Evolutionary conservation across 2,888 invertebrate genomes (phyloP).

Genomic region (Ephialtes manifestator): DNA sequence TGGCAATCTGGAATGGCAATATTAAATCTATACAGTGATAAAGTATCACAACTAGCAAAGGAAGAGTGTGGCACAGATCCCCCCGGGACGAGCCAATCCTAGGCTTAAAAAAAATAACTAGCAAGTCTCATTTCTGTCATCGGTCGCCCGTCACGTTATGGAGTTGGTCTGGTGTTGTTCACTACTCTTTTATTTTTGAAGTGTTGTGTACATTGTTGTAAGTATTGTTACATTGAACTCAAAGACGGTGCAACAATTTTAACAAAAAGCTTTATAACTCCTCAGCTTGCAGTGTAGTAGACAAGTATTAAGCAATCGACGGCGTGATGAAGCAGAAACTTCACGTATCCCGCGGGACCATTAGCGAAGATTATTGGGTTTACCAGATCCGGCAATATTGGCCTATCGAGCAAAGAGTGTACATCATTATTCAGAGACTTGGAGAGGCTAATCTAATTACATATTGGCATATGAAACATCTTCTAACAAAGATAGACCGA

Average conservation of each 20-base stretch:
- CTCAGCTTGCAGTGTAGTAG: neutral
- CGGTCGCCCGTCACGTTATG: neutral
- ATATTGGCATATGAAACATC: too few species aligned
- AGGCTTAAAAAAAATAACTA: too few species aligned
- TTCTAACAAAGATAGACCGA: too few species aligned
- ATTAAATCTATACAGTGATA: neutral
- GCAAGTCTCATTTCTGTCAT: conserved; percentile 4
- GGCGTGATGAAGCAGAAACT: neutral
- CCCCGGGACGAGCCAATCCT: too few species aligned
- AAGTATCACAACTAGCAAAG: conserved; percentile 16
- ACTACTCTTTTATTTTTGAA: neutral
- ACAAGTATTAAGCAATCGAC: neutral
- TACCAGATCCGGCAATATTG: neutral
- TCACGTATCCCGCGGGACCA: conserved; percentile 2
- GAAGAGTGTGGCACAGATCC: too few species aligned
- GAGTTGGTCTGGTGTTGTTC: neutral
- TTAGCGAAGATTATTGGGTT: neutral
- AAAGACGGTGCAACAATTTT: too few species aligned
- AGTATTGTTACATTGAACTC: neutral
- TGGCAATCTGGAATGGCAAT: neutral
- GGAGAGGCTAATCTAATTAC: neutral
- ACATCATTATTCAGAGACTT: neutral
- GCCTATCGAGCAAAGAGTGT: neutral
- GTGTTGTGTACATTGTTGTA: neutral
- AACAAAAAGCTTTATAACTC: neutral